Base-by-base conservation (phyloP, 2,888 invertebrate genomes). In the Ophion obscuratus region DNA sequence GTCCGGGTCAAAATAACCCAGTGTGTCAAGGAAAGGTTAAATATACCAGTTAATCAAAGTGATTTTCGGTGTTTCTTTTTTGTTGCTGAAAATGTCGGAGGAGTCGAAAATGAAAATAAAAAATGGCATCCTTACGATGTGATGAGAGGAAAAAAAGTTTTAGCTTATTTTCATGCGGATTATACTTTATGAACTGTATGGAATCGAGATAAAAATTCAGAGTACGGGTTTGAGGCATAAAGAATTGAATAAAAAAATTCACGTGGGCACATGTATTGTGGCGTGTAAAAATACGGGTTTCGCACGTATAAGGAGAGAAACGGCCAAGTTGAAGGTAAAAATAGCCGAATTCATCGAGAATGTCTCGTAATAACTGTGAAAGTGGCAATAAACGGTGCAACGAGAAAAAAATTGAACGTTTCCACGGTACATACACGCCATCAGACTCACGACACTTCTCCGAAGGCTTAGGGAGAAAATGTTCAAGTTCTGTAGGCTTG, bases 401-500 rank as follows among this genome's bases (percentile, higher is more conserved):
- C 24, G 61, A 10, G 17, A 20, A 10, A 61, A 61, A 61, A 61
- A 61, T 24, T 24, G 24, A 9, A 11, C 20, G 7, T 61, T 10
- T 20, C 1, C 24, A 20, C 17, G 20, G 61, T 61, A 61, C 61
- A 27, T 31, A 79, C 64, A 20, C 31, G 62, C 31, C 7, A n/a
- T 17, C 31, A 47, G 14, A 17, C 40, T 40, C 40, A 40, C 40
- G 40, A 40, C 40, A 40, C 40, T 40, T 40, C 40, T n/a, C 24
- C 31, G 17, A 40, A 79, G 9, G 5, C 20, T 11, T 20, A 57
- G 59, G 27, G 27, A 24, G 36, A 59, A 74, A 81, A 64, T 11
- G 27, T 27, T 81, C 44, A 17, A 67, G 59, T 62, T 31, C 36
- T 61, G 57, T 59, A 36, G 59, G 57, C 67, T 40, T 59, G 59